phyloP scores from a whole-genome alignment of 2,797 vertebrate species.

The Hypotaenidia philippensis region DNA sequence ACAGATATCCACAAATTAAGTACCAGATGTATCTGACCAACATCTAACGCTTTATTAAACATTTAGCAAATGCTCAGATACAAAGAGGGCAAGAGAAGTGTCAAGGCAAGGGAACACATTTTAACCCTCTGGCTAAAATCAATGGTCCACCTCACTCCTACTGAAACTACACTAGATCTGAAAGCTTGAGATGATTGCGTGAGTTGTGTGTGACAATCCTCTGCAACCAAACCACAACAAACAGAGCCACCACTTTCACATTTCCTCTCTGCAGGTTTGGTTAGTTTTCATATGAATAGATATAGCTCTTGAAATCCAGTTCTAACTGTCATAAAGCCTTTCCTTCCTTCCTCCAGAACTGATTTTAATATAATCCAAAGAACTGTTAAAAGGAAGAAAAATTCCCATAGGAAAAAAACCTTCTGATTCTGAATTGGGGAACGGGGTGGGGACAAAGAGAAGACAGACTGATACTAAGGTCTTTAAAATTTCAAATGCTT shows the following conservation, averaged over 20 bases:
- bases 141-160: not conserved
- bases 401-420: conserved; percentile 35
- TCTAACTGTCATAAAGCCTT: not conserved
- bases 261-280: not conserved
- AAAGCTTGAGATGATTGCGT: not conserved
- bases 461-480: not conserved
- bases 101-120: not conserved
- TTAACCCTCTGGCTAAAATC: not conserved
- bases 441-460: not conserved
- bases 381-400: conserved; percentile 24
- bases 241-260: not conserved
- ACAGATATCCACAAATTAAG: not conserved
- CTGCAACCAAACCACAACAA: conserved; percentile 27
- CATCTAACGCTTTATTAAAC: not conserved
- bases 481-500: conserved; percentile 28
- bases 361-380: conserved; percentile 38
- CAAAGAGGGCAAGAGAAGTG: not conserved
- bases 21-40: not conserved
- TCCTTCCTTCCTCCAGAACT: not conserved
- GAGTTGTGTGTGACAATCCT: not conserved
- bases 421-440: not conserved
- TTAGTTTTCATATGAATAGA: conserved; percentile 29
- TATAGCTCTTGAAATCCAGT: not conserved
- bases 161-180: not conserved
- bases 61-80: not conserved